Base-by-base conservation (phyloP, 64 coral and sea anemone genomes). In the Pachyseris speciosa region DNA sequence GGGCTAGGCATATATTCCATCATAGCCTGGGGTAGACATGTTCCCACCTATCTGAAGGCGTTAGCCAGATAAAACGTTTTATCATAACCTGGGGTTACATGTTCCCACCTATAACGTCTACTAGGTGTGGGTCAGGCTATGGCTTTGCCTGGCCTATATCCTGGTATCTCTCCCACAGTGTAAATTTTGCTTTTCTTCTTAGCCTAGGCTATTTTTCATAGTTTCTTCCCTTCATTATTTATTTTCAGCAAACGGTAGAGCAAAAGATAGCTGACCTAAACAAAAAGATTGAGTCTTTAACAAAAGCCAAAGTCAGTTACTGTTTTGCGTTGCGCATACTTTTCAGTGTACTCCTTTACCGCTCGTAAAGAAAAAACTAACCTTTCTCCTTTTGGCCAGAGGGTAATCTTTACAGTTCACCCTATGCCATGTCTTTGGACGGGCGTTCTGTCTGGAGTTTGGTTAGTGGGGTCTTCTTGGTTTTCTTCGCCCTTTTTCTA, bases 391-490 rank as follows among this genome's bases (percentile, higher is more conserved):
- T 53, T 53, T 53, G 50, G 50, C 50, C 16, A 53, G 50, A 53
- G 50, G 50, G 50, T 53, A 53, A 53, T 53, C 50, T 53, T 12
- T 53, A 53, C 50, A 53, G 16, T 70, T 17, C 67, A 34, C 67
- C 67, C 67, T 70, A 70, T 70, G 37, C 30, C 67, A 34, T 70
- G n/a, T n/a, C n/a, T n/a, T n/a, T n/a, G n/a, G n/a, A n/a, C n/a
- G n/a, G n/a, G n/a, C n/a, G n/a, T n/a, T n/a, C n/a, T n/a, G n/a
- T n/a, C n/a, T n/a, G n/a, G n/a, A n/a, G n/a, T n/a, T n/a, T n/a
- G n/a, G n/a, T n/a, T n/a, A n/a, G n/a, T n/a, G n/a, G n/a, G n/a
- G n/a, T n/a, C n/a, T n/a, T n/a, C n/a, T n/a, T n/a, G n/a, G n/a
- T n/a, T n/a, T n/a, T n/a, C n/a, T n/a, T n/a, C n/a, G n/a, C n/a